Evolutionary conservation across 2,113 vertebrate genomes (phyloP).

Genomic region (Alces alces): DNA sequence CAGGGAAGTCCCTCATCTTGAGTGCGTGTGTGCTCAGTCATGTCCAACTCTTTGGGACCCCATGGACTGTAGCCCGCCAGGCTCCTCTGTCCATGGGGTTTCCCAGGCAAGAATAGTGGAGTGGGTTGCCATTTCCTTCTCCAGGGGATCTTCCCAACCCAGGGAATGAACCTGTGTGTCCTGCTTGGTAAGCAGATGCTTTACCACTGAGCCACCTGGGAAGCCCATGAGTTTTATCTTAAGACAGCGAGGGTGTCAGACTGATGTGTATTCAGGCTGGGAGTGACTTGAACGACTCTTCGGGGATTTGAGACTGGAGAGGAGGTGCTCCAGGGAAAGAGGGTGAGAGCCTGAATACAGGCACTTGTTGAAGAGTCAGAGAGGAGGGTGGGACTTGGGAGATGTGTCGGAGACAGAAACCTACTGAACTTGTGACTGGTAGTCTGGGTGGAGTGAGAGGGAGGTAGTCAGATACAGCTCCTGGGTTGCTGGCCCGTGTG

Average conservation of each 20-base stretch:
- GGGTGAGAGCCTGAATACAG: neutral
- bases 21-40: neutral
- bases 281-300: neutral
- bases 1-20: neutral
- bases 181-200: neutral
- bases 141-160: neutral
- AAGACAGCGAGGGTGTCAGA: neutral
- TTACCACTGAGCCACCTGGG: neutral
- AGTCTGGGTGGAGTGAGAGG: neutral
- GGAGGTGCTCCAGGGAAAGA: neutral
- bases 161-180: neutral
- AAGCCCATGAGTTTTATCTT: rapidly evolving
- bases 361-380: neutral
- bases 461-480: neutral
- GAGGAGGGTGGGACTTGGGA: neutral
- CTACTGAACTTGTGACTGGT: neutral
- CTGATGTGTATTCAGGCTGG: neutral
- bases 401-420: neutral
- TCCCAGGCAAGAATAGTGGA: neutral
- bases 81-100: neutral
- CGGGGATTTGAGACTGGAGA: neutral
- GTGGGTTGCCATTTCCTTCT: neutral
- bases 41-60: neutral
- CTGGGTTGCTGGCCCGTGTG: neutral
- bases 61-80: neutral